Evolutionary conservation across 2,888 invertebrate genomes (phyloP).

Genomic region (Xylophagus ater): DNA sequence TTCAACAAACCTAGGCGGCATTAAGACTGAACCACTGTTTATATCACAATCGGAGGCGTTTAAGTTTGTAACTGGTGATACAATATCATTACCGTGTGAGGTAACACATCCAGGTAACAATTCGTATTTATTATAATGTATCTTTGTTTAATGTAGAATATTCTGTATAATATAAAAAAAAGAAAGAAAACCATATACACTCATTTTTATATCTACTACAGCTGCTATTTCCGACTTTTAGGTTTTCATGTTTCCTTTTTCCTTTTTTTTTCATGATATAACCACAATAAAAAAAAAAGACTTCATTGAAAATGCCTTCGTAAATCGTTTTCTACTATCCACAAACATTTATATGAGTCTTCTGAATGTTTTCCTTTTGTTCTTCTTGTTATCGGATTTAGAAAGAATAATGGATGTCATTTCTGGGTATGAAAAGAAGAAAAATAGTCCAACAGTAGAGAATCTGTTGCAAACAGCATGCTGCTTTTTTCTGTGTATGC

Average conservation of each 20-base stretch:
- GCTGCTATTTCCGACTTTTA: not conserved
- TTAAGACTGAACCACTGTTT: slow-evolving; percentile 20
- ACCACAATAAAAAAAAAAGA: not conserved
- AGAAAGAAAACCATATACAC: not conserved
- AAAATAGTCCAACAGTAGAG: too few relatives aligned
- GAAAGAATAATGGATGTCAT: slow-evolving; percentile 6
- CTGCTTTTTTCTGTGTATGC: too few relatives aligned
- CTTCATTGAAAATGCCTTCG: too few relatives aligned
- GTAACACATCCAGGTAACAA: slow-evolving; percentile 46
- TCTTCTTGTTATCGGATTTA: slow-evolving; percentile 9
- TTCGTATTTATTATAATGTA: slow-evolving; percentile 13
- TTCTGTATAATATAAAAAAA: too few relatives aligned
- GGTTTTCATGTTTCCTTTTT: not conserved
- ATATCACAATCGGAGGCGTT: slow-evolving; percentile 35
- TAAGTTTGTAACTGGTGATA: slow-evolving; percentile 45
- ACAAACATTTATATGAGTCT: too few relatives aligned
- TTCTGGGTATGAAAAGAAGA: too few relatives aligned
- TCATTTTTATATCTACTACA: not conserved
- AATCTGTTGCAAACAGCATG: too few relatives aligned
- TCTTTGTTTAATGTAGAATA: too few relatives aligned
- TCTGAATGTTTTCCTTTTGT: too few relatives aligned
- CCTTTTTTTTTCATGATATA: not conserved
- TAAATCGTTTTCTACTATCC: too few relatives aligned
- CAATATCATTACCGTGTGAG: slow-evolving; percentile 46
- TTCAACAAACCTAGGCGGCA: too few relatives aligned